These are phyloP conservation scores for Fissipunctia ypsillon DNA, from an alignment of 2,888 invertebrate species.

Conservation along the genomic window DNA sequence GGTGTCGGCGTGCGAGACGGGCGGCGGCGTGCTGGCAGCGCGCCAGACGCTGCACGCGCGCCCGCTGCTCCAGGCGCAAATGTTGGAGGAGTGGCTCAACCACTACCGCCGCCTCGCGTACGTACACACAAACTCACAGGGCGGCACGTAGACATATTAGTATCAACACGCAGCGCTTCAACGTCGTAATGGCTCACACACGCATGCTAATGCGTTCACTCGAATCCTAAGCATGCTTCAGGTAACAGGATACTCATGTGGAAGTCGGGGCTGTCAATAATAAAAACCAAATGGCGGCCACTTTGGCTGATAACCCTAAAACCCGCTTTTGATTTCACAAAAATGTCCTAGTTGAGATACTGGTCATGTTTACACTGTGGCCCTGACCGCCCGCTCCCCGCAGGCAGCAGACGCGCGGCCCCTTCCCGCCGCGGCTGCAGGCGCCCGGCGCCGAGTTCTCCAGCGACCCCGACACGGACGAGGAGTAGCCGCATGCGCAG, in stretches of 20 bases:
- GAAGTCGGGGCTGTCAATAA: background rate
- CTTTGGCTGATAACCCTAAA: background rate
- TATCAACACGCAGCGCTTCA: background rate
- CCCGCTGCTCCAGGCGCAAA: slow-evolving; percentile 96
- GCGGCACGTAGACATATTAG: too few relatives aligned
- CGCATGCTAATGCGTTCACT: slow-evolving; percentile 81
- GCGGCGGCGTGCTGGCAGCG: slow-evolving; percentile 94
- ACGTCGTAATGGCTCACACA: background rate
- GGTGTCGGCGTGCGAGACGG: slow-evolving; percentile 57
- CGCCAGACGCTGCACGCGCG: slow-evolving; percentile 95
- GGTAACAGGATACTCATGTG: background rate
- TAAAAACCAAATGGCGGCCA: background rate
- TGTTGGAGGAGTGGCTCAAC: slow-evolving; percentile 97
- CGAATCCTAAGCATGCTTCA: too few relatives aligned
- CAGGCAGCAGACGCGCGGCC: slow-evolving; percentile 94
- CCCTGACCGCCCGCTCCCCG: slow-evolving; percentile 22
- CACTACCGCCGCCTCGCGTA: slow-evolving; percentile 95
- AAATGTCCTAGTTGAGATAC: too few relatives aligned
- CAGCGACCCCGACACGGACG: slow-evolving; percentile 97
- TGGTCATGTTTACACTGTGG: too few relatives aligned
- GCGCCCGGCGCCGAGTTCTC: slow-evolving; percentile 92
- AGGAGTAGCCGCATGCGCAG: slow-evolving; percentile 91
- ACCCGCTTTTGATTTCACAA: background rate
- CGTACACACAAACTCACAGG: slow-evolving; percentile 88
- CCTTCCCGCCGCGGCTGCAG: slow-evolving; percentile 91